These are phyloP conservation scores for Toxotes jaculatrix DNA, from an alignment of 2,113 vertebrate species.

Conservation along the genomic window DNA sequence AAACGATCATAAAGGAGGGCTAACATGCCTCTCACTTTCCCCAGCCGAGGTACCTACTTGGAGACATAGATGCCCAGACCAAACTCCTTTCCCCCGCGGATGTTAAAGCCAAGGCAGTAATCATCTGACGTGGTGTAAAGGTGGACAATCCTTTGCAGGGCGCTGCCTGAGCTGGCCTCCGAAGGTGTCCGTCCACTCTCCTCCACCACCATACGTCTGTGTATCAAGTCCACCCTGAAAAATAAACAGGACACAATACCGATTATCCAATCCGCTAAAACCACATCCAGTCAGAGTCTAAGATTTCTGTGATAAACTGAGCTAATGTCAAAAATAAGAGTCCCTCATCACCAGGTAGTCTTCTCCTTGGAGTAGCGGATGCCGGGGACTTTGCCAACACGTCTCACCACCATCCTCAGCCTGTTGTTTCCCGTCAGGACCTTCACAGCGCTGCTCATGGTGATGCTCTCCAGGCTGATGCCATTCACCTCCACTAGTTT, in stretches of 20 bases:
- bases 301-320: not conserved
- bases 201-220: constrained; percentile 91
- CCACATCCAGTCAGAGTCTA: not conserved
- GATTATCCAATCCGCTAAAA: not conserved
- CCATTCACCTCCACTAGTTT: constrained; percentile 96
- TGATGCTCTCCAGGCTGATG: constrained; percentile 94
- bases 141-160: constrained; percentile 89
- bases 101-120: constrained; percentile 96
- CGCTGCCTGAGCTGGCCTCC: constrained; percentile 84
- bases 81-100: constrained; percentile 93
- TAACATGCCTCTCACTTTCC: not conserved
- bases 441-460: constrained; percentile 94
- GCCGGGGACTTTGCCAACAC: constrained; percentile 94
- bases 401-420: constrained; percentile 93
- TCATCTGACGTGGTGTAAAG: constrained; percentile 95
- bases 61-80: constrained; percentile 97
- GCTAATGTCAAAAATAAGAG: not conserved
- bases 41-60: constrained; percentile 82
- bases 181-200: constrained; percentile 86
- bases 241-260: not conserved
- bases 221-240: constrained; percentile 92
- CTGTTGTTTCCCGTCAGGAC: constrained; percentile 92
- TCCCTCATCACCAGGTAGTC: constrained; percentile 89
- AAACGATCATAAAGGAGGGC: too few species aligned
- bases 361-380: constrained; percentile 98